phyloP scores from a whole-genome alignment of 2,888 invertebrate genomes.

The Deroplatys truncata region DNA sequence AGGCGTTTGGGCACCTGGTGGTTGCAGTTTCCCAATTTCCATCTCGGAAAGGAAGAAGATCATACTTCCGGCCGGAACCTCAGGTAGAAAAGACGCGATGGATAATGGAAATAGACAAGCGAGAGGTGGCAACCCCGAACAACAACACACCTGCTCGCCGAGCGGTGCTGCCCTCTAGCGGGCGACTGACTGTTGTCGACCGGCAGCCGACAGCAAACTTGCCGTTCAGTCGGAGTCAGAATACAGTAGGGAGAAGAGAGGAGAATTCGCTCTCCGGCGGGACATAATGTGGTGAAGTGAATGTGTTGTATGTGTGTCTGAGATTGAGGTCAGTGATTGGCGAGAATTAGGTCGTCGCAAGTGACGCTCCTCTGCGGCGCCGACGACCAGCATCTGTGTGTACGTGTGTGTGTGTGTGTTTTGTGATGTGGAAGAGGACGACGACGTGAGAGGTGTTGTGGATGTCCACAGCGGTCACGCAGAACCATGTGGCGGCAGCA shows the following conservation, averaged over 20 bases:
- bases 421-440: background rate
- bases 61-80: background rate
- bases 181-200: background rate
- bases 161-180: background rate
- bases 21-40: too few species aligned
- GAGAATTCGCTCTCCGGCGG: background rate
- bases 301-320: background rate
- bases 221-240: background rate
- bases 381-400: background rate
- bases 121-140: background rate
- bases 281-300: background rate
- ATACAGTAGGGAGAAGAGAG: background rate
- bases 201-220: background rate
- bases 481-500: background rate
- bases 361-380: background rate
- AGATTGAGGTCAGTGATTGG: background rate
- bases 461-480: background rate
- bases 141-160: background rate
- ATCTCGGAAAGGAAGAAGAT: background rate
- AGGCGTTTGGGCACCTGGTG: too few species aligned
- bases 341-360: background rate
- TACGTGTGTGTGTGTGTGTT: background rate
- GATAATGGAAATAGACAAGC: background rate
- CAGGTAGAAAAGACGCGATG: background rate
- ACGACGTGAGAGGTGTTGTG: background rate